Evolutionary conservation across 2,888 invertebrate genomes (phyloP).

Genomic region (Caenorhabditis sulstoni): DNA sequence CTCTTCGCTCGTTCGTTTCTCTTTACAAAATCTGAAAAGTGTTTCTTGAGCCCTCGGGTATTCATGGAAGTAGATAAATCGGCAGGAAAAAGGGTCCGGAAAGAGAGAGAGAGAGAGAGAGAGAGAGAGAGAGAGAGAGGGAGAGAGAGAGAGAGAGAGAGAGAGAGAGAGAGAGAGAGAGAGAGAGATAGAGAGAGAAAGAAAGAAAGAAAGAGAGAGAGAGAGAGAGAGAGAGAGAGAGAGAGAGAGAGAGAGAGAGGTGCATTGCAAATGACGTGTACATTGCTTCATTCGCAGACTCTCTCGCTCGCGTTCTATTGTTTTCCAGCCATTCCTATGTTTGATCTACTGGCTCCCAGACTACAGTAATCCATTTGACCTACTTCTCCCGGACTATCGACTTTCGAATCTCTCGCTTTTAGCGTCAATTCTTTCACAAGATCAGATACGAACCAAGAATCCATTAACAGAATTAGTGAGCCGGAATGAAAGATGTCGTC

Average conservation of each 20-base stretch:
- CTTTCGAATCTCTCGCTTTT: neutral
- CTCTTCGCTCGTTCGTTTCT: slow-evolving; percentile 16
- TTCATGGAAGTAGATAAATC: slow-evolving; percentile 7
- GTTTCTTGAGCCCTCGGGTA: slow-evolving; percentile 2
- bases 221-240: slow-evolving; percentile 1
- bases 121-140: too few relatives aligned
- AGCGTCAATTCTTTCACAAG: too few relatives aligned
- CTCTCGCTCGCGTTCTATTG: too few relatives aligned
- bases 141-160: too few relatives aligned
- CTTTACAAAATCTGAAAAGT: neutral
- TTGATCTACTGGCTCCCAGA: slow-evolving; percentile 3
- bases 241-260: slow-evolving; percentile 17
- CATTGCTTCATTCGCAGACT: slow-evolving; percentile 8
- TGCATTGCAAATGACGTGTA: slow-evolving; percentile 43
- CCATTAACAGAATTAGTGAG: slow-evolving; percentile 39
- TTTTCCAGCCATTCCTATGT: too few relatives aligned
- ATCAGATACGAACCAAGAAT: slow-evolving; percentile 8
- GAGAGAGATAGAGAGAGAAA: too few relatives aligned
- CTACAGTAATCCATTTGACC: too few relatives aligned
- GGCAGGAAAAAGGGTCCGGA: too few relatives aligned
- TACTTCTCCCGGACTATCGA: slow-evolving; percentile 9
- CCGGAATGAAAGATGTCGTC: slow-evolving; percentile 36
- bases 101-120: too few relatives aligned
- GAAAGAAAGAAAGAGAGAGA: too few relatives aligned
- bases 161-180: too few relatives aligned